phyloP scores from a whole-genome alignment of 1,140 invertebrate genomes.

The Acromyrmex charruanus region DNA sequence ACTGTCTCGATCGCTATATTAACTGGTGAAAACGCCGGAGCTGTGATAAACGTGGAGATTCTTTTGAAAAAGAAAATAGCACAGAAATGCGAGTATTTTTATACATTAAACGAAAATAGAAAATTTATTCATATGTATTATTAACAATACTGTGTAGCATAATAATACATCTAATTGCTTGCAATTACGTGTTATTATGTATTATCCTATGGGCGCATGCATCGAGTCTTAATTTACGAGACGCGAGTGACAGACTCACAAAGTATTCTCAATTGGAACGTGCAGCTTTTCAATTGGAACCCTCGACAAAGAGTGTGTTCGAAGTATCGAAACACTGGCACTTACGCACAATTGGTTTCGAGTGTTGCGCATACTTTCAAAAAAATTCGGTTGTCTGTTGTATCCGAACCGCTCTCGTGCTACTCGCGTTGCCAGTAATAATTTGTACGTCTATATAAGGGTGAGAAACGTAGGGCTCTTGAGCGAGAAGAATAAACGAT shows the following conservation, averaged over 20 bases:
- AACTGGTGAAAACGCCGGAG: background rate
- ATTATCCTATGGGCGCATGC: background rate
- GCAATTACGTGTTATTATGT: background rate
- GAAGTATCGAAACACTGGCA: conserved; percentile 51
- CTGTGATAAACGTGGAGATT: conserved; percentile 12
- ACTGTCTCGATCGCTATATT: conserved; percentile 46
- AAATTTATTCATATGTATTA: background rate
- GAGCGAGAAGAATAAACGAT: conserved; percentile 64
- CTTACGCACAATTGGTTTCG: conserved; percentile 42
- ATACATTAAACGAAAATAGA: background rate
- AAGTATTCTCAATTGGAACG: conserved; percentile 59
- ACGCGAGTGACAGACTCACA: conserved; percentile 45
- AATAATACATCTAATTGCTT: background rate
- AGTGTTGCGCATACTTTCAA: conserved; percentile 59
- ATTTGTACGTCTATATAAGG: conserved; percentile 66
- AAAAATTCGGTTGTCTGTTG: conserved; percentile 66
- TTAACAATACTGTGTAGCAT: background rate
- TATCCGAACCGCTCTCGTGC: conserved; percentile 57
- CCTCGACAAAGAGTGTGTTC: conserved; percentile 30
- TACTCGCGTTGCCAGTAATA: conserved; percentile 68
- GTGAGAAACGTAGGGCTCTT: conserved; percentile 48
- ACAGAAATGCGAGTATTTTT: background rate
- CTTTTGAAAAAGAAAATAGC: background rate
- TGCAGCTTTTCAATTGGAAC: conserved; percentile 17
- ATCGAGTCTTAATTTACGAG: conserved; percentile 59